phyloP scores from a whole-genome alignment of 2,888 invertebrate species.

The Diplazon laetatorius region DNA sequence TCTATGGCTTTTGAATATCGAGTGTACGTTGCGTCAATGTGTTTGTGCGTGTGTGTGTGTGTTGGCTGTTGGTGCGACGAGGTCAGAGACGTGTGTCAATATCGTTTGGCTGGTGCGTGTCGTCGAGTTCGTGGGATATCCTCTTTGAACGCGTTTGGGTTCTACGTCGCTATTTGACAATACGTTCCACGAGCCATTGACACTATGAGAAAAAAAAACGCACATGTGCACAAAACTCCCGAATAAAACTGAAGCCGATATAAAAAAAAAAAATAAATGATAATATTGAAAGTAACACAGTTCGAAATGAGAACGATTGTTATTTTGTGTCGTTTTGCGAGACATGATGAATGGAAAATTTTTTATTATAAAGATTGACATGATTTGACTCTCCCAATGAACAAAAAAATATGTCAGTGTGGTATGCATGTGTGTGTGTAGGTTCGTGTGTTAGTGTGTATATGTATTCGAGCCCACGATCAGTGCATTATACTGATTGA shows the following conservation, averaged over 20 bases:
- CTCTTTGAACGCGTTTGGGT: conserved; percentile 45
- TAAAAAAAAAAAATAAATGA: conserved; percentile 29
- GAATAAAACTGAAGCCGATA: conserved; percentile 32
- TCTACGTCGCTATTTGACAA: conserved; percentile 30
- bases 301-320: conserved; percentile 20
- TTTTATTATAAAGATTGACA: too few species aligned
- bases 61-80: conserved; percentile 22
- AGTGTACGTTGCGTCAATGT: conserved; percentile 14
- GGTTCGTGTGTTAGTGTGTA: too few species aligned
- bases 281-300: background rate
- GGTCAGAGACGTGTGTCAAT: conserved; percentile 53
- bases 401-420: too few species aligned
- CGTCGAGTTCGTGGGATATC: conserved; percentile 25
- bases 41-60: background rate
- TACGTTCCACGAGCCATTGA: background rate
- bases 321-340: background rate
- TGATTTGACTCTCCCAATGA: too few species aligned
- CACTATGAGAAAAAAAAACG: conserved; percentile 3
- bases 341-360: too few species aligned
- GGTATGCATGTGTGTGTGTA: too few species aligned
- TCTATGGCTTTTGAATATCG: conserved; percentile 66
- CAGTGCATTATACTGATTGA: conserved; percentile 59
- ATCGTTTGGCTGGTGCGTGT: conserved; percentile 49
- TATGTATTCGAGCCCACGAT: too few species aligned
- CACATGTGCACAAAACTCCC: background rate